Evolutionary conservation across 2,888 invertebrate species (phyloP), one percentile per base, ranked within the genome.

Genomic region (Cryptus viduatorius): DNA sequence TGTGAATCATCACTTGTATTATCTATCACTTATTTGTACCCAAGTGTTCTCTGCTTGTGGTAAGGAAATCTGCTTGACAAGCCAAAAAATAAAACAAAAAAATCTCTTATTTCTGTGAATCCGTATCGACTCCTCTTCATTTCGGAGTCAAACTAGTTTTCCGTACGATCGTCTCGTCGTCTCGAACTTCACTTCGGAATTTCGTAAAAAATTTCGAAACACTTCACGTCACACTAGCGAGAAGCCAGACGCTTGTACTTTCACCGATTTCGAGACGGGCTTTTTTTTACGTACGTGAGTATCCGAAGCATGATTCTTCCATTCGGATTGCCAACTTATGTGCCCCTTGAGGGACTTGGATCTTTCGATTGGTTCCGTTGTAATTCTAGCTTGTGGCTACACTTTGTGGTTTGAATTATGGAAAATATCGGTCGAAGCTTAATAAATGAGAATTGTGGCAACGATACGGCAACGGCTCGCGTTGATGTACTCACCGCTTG

Each of bases 231-330:
- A 44, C 48, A 48, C 48, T n/a, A 83, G 7, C 16, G 31, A 37
- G 72, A 77, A 56, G 69, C 50, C 48, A 56, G 61, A 16, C 71
- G 24, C 71, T 65, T 65, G 59, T 50, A 85, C 86, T 86, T 86
- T 86, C 87, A 83, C 84, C 84, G 84, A 82, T 84, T 87, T 86
- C 84, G 78, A 84, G 76, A 75, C 65, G 82, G 56, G 71, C 77
- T 79, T 79, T 84, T 85, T 84, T 86, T 19, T 65, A 61, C 46
- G 68, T 71, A 77, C 77, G 53, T 46, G 77, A 75, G 67, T 69
- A 50, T 72, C 72, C 64, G 64, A 72, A 68, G 24, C 31, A 69
- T 42, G 16, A 69, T 68, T 71, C 37, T 24, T 61, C 37, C 42
- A 69, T 37, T 69, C 68, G 14, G 48, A 24, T 31, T 12, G 24